A percentile compares a stretch with the other conserved stretches of the same genome.
phyloP scores from a whole-genome alignment of 2,113 vertebrate genomes.

The Panthera uncia region DNA sequence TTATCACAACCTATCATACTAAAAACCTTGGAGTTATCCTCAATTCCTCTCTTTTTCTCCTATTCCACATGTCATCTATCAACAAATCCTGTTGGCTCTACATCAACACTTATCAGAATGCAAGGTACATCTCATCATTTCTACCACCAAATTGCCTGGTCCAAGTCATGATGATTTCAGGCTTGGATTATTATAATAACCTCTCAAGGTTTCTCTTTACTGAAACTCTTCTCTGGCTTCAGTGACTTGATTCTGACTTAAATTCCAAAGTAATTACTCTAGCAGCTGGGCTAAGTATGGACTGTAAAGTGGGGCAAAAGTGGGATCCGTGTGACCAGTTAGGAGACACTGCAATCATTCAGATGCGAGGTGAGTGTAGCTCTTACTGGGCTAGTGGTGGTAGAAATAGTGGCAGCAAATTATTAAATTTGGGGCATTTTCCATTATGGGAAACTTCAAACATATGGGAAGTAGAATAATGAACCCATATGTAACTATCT shows the following conservation, averaged over 20 bases:
- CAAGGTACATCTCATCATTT: background rate
- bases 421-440: background rate
- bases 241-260: background rate
- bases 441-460: background rate
- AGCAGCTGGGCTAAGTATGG: background rate
- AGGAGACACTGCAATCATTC: background rate
- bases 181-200: background rate
- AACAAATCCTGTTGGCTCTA: background rate
- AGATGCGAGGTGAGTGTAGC: background rate
- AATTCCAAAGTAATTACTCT: background rate
- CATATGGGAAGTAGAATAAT: background rate
- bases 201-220: background rate
- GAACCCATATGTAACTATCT: background rate
- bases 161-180: background rate
- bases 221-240: background rate
- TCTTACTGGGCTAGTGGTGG: background rate
- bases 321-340: background rate
- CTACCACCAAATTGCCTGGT: background rate
- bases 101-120: background rate
- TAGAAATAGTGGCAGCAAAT: background rate
- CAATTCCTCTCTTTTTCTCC: background rate
- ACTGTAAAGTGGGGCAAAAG: background rate
- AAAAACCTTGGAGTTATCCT: background rate
- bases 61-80: background rate
- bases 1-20: background rate